phyloP scores from a whole-genome alignment of 2,113 vertebrate genomes.

The Scomber scombrus region DNA sequence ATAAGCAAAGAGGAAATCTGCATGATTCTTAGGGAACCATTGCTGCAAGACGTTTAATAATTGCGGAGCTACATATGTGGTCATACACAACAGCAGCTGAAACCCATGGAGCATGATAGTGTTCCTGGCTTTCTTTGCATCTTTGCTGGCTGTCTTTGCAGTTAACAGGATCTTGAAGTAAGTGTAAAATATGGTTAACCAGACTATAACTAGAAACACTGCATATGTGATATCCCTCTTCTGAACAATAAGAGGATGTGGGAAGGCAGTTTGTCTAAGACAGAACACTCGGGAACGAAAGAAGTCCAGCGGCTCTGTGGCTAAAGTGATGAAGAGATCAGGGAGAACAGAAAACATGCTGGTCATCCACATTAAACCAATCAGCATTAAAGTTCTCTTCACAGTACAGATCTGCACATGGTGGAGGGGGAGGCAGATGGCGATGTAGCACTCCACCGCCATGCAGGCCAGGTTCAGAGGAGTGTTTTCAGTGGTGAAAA shows the following conservation, averaged over 20 bases:
- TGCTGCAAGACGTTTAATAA: constrained; percentile 13
- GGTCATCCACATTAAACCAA: constrained; percentile 71
- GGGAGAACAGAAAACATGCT: constrained; percentile 62
- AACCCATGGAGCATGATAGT: constrained; percentile 79
- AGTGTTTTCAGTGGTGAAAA: constrained; percentile 72
- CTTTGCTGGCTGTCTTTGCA: constrained; percentile 49
- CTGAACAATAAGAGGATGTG: constrained; percentile 34
- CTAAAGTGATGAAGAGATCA: constrained; percentile 73
- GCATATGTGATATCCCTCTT: constrained; percentile 68
- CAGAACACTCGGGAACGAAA: constrained; percentile 68
- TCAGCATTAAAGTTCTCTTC: constrained; percentile 59
- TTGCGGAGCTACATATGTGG: constrained; percentile 50
- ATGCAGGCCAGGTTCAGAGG: constrained; percentile 83
- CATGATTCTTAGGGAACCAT: constrained; percentile 45
- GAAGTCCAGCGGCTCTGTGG: constrained; percentile 53
- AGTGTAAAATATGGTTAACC: constrained; percentile 65
- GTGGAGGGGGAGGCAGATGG: constrained; percentile 78
- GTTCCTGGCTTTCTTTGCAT: constrained; percentile 77
- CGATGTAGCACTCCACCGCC: constrained; percentile 83
- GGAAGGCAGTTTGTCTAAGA: constrained; percentile 49
- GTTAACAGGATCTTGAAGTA: constrained; percentile 75
- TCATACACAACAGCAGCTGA: constrained; percentile 80
- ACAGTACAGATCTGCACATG: constrained; percentile 78
- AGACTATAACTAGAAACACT: constrained; percentile 65
- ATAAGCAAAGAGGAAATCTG: constrained; percentile 58